Evolutionary conservation across 2,113 vertebrate genomes (phyloP).

Genomic region (Dicerorhinus sumatrensis): DNA sequence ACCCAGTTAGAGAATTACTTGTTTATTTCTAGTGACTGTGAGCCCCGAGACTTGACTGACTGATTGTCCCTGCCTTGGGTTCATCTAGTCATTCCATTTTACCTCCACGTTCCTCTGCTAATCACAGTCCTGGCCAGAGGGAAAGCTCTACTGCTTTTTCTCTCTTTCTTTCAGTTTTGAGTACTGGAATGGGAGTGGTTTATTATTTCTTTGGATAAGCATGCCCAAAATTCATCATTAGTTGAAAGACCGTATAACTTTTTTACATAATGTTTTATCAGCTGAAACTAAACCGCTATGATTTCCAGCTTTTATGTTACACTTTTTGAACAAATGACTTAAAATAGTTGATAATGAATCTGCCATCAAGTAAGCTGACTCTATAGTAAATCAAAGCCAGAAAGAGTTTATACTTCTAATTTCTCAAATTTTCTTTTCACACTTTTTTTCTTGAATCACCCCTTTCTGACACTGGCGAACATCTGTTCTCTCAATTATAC

Average conservation of each 20-base stretch:
- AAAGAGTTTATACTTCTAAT: constrained; percentile 63
- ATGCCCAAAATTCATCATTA: constrained; percentile 7
- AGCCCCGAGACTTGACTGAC: too few relatives aligned
- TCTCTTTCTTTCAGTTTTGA: neutral
- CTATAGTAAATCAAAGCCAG: constrained; percentile 60
- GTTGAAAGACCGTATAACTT: neutral
- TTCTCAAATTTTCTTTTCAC: constrained; percentile 67
- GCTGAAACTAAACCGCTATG: constrained; percentile 54
- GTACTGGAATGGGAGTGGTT: neutral
- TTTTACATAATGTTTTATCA: constrained; percentile 68
- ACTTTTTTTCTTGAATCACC: constrained; percentile 19
- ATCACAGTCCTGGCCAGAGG: neutral
- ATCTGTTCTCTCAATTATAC: constrained; percentile 65
- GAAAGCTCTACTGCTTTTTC: neutral
- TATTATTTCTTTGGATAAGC: constrained; percentile 52
- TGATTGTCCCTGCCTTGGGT: neutral
- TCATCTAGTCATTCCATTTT: neutral
- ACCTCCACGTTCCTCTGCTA: neutral
- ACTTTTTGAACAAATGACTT: constrained; percentile 68
- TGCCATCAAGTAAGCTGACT: constrained; percentile 35
- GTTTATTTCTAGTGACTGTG: neutral
- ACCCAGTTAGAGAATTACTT: neutral
- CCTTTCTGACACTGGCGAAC: constrained; percentile 30
- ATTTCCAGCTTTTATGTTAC: constrained; percentile 62
- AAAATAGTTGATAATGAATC: constrained; percentile 69